Evolutionary conservation across 1,140 invertebrate species (phyloP), one percentile per base, ranked within the genome.

Genomic region (Drosophila bifasciata): DNA sequence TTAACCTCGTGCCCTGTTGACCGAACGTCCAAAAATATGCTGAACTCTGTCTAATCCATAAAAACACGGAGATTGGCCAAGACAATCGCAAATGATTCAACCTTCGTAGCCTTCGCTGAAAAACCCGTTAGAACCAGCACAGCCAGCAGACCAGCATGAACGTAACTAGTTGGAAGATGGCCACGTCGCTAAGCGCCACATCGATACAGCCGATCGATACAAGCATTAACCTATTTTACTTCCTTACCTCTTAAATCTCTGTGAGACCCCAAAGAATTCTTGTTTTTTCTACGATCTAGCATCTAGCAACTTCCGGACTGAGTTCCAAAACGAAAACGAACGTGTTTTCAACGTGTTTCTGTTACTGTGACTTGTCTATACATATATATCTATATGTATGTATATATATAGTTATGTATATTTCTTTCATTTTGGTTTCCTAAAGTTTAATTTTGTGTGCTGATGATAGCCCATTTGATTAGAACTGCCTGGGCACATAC

Each of bases 1-100:
- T 84, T 79, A 66, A 84, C 79, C 79, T 83, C 79, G 79, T 79
- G 75, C 79, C 79, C 79, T 83, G 79, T 83, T 83, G 79, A 83
- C 79, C 79, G 61, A 68, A 45, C 53, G 51, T n/a, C 44, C 43
- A 52, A 74, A 70, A 69, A 79, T 79, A 45, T 63, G 74, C 62
- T 78, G 50, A 67, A 68, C 66, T 68, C 25, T 68, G 62, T 11
- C 58, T 6, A 62, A 66, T 52, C 36, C 43, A 43, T 11, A 62
- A 51, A 32, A 51, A 32, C 36, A 21, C 43, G 45, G 44, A 36
- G 71, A 21, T 56, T 68, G 63, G 32, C 50, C 41, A 62, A 46
- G 62, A 59, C 69, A 66, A 72, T 72, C 68, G 75, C 61, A 72
- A 78, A 73, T 66, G 72, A 58, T 62, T 73, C 57, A 79, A 71